Percentiles rank a stretch among this genome's conserved stretches.
phyloP scores from a whole-genome alignment of 1,140 invertebrate species.

The Heliconius eleuchia region DNA sequence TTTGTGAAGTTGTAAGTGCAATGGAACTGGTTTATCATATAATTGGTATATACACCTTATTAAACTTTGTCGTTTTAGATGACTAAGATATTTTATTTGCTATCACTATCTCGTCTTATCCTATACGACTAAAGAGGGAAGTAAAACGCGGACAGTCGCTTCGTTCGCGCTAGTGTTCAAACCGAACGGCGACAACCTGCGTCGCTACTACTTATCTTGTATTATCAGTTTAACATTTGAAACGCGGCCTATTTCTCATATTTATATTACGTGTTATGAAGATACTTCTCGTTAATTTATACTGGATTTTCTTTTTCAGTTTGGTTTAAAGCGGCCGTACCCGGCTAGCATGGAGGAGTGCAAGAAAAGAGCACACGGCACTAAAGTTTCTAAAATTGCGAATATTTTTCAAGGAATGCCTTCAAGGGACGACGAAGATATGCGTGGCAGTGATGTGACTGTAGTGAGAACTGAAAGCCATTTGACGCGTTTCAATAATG shows the following conservation, averaged over 20 bases:
- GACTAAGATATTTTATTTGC: constrained; percentile 71
- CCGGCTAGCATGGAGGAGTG: constrained; percentile 85
- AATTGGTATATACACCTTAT: constrained; percentile 14
- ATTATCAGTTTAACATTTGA: constrained; percentile 62
- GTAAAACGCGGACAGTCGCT: constrained; percentile 52
- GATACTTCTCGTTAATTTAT: constrained; percentile 48
- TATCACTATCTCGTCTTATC: constrained; percentile 78
- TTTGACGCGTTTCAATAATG: constrained; percentile 94
- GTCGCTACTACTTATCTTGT: constrained; percentile 61
- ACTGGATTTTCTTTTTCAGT: constrained; percentile 64
- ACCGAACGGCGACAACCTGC: constrained; percentile 60
- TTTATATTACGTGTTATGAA: constrained; percentile 54
- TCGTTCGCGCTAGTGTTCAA: constrained; percentile 55
- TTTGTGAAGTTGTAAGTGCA: neutral
- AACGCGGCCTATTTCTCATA: constrained; percentile 60
- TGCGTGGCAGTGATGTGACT: constrained; percentile 83
- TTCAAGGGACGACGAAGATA: constrained; percentile 74
- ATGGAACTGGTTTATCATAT: neutral
- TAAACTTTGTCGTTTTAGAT: constrained; percentile 37
- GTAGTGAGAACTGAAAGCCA: constrained; percentile 94
- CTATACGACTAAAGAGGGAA: constrained; percentile 66
- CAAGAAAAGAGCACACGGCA: constrained; percentile 86
- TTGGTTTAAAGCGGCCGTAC: constrained; percentile 75
- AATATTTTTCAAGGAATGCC: constrained; percentile 91
- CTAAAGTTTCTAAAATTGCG: constrained; percentile 94